Conservation (phyloP, 2,888 invertebrate species). For the Dyspetes luteomarginatus region DNA sequence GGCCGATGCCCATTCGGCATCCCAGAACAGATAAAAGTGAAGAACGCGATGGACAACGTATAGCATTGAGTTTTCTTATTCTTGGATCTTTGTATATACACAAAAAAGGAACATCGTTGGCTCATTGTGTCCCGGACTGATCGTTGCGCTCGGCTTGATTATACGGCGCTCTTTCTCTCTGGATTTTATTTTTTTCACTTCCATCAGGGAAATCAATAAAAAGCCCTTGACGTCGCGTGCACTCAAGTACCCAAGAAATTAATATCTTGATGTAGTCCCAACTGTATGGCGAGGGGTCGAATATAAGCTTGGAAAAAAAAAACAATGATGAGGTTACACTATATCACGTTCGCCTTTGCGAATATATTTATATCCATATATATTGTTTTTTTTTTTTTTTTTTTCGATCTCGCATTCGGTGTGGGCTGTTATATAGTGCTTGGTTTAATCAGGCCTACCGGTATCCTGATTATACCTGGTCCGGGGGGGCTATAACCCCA, state of each 20-base stretch:
- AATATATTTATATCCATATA: too few species aligned
- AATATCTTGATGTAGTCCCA: constrained; percentile 80
- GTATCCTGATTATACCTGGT: constrained; percentile 47
- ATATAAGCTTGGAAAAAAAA: constrained; percentile 40
- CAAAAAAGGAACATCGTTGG: too few species aligned
- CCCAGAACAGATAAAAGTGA: neutral
- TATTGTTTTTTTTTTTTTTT: too few species aligned
- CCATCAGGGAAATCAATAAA: constrained; percentile 79
- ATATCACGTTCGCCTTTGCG: constrained; percentile 41
- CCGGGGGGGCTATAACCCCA: constrained; percentile 42
- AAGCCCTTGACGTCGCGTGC: constrained; percentile 81
- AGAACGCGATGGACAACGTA: too few species aligned
- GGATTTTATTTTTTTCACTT: constrained; percentile 53
- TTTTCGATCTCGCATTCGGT: constrained; percentile 44
- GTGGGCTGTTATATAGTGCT: constrained; percentile 12
- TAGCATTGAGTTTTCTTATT: constrained; percentile 13
- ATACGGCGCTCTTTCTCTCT: constrained; percentile 1
- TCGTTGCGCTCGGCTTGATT: constrained; percentile 23
- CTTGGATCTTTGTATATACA: too few species aligned
- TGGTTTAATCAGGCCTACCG: constrained; percentile 37
- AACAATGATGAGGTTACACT: constrained; percentile 37
- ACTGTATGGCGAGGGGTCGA: constrained; percentile 46
- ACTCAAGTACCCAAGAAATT: constrained; percentile 82
- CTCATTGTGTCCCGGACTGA: neutral
- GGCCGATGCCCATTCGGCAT: constrained; percentile 38